phyloP scores from a whole-genome alignment of 1,140 invertebrate genomes.

The Antheraea pernyi region DNA sequence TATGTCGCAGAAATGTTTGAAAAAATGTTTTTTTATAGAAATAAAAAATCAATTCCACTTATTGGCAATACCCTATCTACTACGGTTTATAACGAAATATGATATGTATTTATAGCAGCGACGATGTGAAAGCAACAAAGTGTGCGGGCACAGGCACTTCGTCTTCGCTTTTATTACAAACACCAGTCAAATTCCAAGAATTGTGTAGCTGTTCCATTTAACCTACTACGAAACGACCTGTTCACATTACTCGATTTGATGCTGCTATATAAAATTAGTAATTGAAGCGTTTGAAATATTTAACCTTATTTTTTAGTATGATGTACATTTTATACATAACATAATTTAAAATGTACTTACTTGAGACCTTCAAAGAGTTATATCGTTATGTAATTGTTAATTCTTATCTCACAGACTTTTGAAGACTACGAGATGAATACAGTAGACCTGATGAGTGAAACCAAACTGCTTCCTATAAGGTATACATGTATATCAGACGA shows the following conservation, averaged over 20 bases:
- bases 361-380: no score
- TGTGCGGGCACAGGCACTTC: constrained; percentile 15
- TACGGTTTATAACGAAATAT: constrained; percentile 23
- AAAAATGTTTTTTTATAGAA: background rate
- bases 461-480: no score
- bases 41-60: background rate
- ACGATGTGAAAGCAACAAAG: constrained; percentile 32
- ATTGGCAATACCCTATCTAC: background rate
- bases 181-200: constrained; percentile 10
- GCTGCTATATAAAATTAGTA: background rate
- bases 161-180: constrained; percentile 25
- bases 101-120: constrained; percentile 28
- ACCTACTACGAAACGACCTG: background rate
- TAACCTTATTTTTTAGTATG: no score
- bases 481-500: no score
- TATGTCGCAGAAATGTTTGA: no score
- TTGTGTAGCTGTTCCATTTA: constrained; percentile 4
- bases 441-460: no score
- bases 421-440: no score
- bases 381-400: no score
- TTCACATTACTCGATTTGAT: background rate
- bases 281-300: no score
- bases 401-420: no score
- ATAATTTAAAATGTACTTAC: no score
- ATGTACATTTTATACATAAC: no score